These are phyloP conservation scores for Cebidichthys violaceus DNA, from an alignment of 2,113 vertebrate species.

Conservation along the genomic window DNA sequence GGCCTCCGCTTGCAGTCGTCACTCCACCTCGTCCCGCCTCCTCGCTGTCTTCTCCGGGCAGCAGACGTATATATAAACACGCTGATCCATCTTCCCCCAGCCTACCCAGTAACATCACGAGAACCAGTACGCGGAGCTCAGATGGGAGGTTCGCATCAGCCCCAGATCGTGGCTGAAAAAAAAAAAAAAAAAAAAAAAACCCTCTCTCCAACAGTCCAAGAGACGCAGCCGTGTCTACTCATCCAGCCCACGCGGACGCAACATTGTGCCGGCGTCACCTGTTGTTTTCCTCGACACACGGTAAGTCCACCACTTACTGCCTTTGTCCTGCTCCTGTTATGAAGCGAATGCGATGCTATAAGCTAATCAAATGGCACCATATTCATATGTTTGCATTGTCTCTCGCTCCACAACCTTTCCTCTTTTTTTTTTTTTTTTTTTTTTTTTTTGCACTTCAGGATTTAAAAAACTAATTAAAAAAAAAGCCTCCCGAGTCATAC, in stretches of 20 bases:
- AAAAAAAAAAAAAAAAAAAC: too few relatives aligned
- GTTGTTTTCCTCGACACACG: constrained; percentile 74
- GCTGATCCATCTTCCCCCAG: constrained; percentile 76
- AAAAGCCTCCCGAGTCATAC: background rate
- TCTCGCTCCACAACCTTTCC: background rate
- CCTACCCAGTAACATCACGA: constrained; percentile 81
- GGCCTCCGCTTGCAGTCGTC: constrained; percentile 77
- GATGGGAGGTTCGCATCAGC: constrained; percentile 69
- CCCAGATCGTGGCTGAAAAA: constrained; percentile 65
- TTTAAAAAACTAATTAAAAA: constrained; percentile 10
- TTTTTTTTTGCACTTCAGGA: background rate
- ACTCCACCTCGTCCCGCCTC: constrained; percentile 76
- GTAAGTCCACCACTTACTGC: constrained; percentile 66
- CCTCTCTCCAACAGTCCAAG: constrained; percentile 55
- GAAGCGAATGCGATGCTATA: background rate
- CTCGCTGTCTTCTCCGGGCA: constrained; percentile 72
- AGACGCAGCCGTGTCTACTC: constrained; percentile 49
- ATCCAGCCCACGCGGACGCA: constrained; percentile 37
- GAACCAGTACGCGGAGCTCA: constrained; percentile 70
- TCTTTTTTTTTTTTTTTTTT: rapidly evolving
- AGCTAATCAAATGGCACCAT: background rate
- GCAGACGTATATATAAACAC: constrained; percentile 84
- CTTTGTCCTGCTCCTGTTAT: background rate
- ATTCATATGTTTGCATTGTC: background rate
- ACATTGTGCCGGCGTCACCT: constrained; percentile 70